A percentile compares a stretch with the other conserved stretches of the same genome.
Conservation (phyloP, 2,888 invertebrate species). For the Sericinus montela region DNA sequence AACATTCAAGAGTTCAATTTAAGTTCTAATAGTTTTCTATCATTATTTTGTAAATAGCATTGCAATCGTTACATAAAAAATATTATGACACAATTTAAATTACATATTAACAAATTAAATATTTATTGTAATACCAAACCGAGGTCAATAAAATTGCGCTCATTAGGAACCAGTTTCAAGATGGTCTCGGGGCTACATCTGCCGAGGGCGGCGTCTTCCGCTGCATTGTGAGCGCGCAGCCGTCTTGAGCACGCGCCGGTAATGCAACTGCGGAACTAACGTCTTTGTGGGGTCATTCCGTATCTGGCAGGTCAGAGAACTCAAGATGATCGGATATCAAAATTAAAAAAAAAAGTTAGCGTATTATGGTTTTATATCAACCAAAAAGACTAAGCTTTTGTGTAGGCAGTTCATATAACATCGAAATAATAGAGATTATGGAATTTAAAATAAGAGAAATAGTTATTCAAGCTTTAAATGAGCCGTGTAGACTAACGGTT, state of each 20-base stretch:
- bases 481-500: too few relatives aligned
- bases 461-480: not conserved
- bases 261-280: conserved; percentile 37
- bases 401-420: not conserved
- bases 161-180: conserved; percentile 45
- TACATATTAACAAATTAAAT: not conserved
- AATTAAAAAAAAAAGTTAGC: conserved; percentile 2
- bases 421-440: not conserved
- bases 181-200: conserved; percentile 52
- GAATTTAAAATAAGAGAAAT: not conserved
- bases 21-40: too few relatives aligned
- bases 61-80: too few relatives aligned
- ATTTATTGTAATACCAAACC: conserved; percentile 25
- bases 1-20: too few relatives aligned
- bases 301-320: conserved; percentile 38
- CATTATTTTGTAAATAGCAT: too few relatives aligned
- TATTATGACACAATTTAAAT: too few relatives aligned
- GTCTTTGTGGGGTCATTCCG: conserved; percentile 33
- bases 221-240: conserved; percentile 63
- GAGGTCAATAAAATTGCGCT: conserved; percentile 62
- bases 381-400: conserved; percentile 3
- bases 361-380: conserved; percentile 3
- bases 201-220: conserved; percentile 74
- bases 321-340: conserved; percentile 19
- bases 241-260: conserved; percentile 63